Evolutionary conservation across 1,140 invertebrate species (phyloP), one percentile per base, ranked within the genome.

Genomic region (Drosophila kepulauana): DNA sequence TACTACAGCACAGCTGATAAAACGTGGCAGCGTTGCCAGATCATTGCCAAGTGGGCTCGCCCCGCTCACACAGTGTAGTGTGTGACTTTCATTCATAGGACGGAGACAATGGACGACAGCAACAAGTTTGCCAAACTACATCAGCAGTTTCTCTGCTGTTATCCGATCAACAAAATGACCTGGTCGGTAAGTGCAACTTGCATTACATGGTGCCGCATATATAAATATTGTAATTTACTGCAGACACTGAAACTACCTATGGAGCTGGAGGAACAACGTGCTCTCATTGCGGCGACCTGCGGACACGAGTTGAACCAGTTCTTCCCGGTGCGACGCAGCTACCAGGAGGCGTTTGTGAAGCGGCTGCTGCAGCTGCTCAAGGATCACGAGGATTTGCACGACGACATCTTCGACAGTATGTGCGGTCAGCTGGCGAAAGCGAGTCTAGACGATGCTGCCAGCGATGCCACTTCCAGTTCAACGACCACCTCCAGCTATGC

Each of bases 291-390:
- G 1, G 68, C 76, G 10, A 92, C 91, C 33, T 78, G 78, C n/a
- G 65, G 38, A 1, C 74, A 88, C 51, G 38, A 68, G 1, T 58
- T 92, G 10, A 92, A 92, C 52, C 35, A 71, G 16, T 54, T 65
- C 6, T 71, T 68, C 66, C 88, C 92, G 5, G 76, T 92, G 30
- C 87, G 81, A 0, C 72, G 75, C 30, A 80, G 75, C 30, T 92
- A 92, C 46, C 79, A 89, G 54, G 70, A 92, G 45, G 82, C 86
- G 11, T 92, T 92, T 25, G 45, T 92, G 0, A 92, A 92, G 35
- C 84, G 82, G 4, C 57, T 92, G 10, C 65, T 92, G 54, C 46
- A 68, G 11, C n/a, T 78, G n/a, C 76, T 92, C 8, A 58, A 78
- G 45, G 75, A 79, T 45, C 74, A 71, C 43, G 65, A 74, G 1